A percentile compares a stretch with the other conserved stretches of the same genome.
Conservation (phyloP, 2,797 vertebrate genomes). For the Hoplostethus atlanticus region DNA sequence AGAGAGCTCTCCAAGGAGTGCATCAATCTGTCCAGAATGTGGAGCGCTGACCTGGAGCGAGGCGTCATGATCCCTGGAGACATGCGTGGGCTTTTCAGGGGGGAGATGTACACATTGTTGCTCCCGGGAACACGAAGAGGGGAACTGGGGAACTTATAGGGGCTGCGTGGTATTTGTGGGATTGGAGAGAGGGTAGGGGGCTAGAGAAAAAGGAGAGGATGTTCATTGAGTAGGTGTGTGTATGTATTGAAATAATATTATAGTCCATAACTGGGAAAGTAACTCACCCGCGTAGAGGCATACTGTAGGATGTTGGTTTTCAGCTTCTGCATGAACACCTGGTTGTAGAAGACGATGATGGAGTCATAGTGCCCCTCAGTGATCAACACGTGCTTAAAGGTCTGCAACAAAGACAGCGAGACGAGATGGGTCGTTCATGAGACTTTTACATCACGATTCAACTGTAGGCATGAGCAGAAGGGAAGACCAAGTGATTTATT, state of each 20-base stretch:
- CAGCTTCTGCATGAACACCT: constrained; percentile 97
- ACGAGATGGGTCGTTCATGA: too few relatives aligned
- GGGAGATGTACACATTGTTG: constrained; percentile 97
- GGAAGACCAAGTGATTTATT: neutral
- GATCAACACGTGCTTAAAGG: constrained; percentile 97
- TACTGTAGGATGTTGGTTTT: constrained; percentile 99
- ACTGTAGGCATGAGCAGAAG: too few relatives aligned
- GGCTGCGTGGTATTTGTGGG: constrained; percentile 94
- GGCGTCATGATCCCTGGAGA: constrained; percentile 96
- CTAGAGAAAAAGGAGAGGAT: constrained; percentile 71
- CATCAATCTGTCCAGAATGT: neutral
- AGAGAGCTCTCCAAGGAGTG: neutral
- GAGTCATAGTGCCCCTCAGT: constrained; percentile 94
- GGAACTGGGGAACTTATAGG: constrained; percentile 95
- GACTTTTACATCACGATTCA: too few relatives aligned
- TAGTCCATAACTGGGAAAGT: neutral
- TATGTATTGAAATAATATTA: neutral
- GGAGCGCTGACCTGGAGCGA: constrained; percentile 86
- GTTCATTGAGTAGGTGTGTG: too few relatives aligned
- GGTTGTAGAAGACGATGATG: constrained; percentile 98
- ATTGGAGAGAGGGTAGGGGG: constrained; percentile 96
- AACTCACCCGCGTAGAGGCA: constrained; percentile 92
- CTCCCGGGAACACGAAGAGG: constrained; percentile 94
- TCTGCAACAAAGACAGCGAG: constrained; percentile 78
- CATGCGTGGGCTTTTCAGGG: constrained; percentile 91